These are phyloP conservation scores for Catagonus wagneri DNA, from an alignment of 2,113 vertebrate genomes.

Conservation along the genomic window DNA sequence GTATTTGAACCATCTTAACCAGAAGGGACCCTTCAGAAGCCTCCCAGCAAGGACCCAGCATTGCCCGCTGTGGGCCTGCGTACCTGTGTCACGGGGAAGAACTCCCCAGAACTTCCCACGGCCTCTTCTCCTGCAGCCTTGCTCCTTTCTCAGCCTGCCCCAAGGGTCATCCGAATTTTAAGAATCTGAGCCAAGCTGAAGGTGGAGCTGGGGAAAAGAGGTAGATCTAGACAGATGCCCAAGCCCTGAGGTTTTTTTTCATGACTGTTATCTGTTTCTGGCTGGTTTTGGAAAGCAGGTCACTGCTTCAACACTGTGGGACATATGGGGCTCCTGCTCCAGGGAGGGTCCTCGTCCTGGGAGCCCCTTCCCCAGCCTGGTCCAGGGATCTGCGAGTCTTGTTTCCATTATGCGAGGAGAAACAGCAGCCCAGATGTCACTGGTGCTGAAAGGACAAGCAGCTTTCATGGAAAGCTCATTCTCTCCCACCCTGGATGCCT, in stretches of 20 bases:
- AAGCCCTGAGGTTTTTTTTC: background rate
- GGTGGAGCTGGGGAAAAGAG: background rate
- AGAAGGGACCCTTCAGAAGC: background rate
- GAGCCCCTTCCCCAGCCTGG: background rate
- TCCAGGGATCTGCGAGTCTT: background rate
- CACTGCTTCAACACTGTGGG: too few species aligned
- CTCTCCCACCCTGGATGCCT: background rate
- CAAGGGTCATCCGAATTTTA: background rate
- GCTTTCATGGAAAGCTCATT: too few species aligned
- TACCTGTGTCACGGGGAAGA: rapidly evolving
- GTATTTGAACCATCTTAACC: background rate
- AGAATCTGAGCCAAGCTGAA: background rate
- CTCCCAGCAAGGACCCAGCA: background rate
- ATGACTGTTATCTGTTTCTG: background rate
- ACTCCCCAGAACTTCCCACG: background rate
- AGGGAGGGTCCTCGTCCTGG: background rate
- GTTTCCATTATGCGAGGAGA: background rate
- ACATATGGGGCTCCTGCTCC: background rate
- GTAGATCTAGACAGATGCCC: background rate
- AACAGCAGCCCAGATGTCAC: background rate
- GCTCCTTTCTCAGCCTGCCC: background rate
- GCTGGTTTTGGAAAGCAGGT: background rate
- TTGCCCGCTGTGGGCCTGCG: background rate
- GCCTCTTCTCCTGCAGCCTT: background rate
- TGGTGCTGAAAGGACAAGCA: background rate